Conservation (phyloP, 2,113 vertebrate genomes). For the Trichomycterus rosablanca region DNA sequence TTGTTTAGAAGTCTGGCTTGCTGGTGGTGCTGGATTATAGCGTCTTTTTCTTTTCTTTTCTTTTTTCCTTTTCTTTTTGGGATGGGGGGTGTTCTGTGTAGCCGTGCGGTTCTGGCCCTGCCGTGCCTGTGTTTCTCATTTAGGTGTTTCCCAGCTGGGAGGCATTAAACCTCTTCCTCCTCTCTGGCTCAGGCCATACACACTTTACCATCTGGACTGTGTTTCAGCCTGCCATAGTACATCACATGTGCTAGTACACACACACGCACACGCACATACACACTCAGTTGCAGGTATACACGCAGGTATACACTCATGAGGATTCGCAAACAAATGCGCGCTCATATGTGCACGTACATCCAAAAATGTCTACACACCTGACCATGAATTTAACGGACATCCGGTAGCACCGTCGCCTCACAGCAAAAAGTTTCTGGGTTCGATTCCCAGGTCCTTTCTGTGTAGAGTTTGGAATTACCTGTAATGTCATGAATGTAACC, state of each 20-base stretch:
- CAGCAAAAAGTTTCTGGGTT: too few relatives aligned
- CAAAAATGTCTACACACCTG: too few relatives aligned
- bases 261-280: not conserved
- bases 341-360: not conserved
- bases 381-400: too few relatives aligned
- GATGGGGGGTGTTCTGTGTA: not conserved
- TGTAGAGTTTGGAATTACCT: too few relatives aligned
- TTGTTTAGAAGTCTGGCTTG: conserved; percentile 7
- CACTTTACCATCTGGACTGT: conserved; percentile 43
- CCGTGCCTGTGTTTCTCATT: conserved; percentile 41
- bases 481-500: too few relatives aligned
- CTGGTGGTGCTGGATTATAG: not conserved
- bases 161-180: conserved; percentile 34
- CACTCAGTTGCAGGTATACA: not conserved
- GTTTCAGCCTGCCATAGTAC: conserved; percentile 31
- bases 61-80: not conserved
- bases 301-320: not conserved
- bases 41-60: not conserved
- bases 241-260: not conserved
- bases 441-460: too few relatives aligned
- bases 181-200: conserved; percentile 16
- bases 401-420: too few relatives aligned
- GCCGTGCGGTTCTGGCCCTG: conserved; percentile 19
- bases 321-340: not conserved
- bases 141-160: conserved; percentile 45